These are phyloP conservation scores for Anthoptus insignis DNA, from an alignment of 2,888 invertebrate genomes.

Conservation along the genomic window DNA sequence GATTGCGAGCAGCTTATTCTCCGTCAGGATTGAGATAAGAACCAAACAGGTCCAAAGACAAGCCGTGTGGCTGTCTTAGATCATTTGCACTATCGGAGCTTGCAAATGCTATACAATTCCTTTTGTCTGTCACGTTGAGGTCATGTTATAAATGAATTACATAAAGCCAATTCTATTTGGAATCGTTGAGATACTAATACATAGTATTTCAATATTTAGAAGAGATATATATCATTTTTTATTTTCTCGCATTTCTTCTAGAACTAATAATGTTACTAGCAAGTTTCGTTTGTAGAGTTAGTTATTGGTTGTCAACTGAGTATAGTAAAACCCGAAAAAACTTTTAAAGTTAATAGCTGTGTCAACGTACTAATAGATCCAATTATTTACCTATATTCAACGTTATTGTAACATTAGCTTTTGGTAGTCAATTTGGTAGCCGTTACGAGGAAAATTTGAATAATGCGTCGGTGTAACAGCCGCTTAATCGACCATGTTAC, in stretches of 20 bases:
- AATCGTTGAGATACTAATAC: too few relatives aligned
- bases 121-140: constrained; percentile 21
- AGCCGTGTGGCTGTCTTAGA: constrained; percentile 32
- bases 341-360: too few relatives aligned
- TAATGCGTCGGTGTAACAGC: constrained; percentile 14
- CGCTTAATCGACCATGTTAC: constrained; percentile 12
- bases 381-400: background rate
- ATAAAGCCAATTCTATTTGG: background rate
- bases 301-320: too few relatives aligned
- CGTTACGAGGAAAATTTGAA: constrained; percentile 21
- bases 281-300: too few relatives aligned
- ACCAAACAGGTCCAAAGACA: constrained; percentile 22
- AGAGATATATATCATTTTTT: too few relatives aligned
- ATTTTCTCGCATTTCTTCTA: background rate
- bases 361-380: background rate
- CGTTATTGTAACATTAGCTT: background rate
- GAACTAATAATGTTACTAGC: too few relatives aligned
- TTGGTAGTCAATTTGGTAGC: constrained; percentile 5
- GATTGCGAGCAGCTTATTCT: constrained; percentile 27
- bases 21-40: constrained; percentile 27
- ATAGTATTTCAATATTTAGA: too few relatives aligned
- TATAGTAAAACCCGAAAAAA: too few relatives aligned
- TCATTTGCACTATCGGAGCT: constrained; percentile 30
- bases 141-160: constrained; percentile 13
- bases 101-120: constrained; percentile 18